phyloP scores from a whole-genome alignment of 1,140 invertebrate genomes.

The Babylonia areolata region DNA sequence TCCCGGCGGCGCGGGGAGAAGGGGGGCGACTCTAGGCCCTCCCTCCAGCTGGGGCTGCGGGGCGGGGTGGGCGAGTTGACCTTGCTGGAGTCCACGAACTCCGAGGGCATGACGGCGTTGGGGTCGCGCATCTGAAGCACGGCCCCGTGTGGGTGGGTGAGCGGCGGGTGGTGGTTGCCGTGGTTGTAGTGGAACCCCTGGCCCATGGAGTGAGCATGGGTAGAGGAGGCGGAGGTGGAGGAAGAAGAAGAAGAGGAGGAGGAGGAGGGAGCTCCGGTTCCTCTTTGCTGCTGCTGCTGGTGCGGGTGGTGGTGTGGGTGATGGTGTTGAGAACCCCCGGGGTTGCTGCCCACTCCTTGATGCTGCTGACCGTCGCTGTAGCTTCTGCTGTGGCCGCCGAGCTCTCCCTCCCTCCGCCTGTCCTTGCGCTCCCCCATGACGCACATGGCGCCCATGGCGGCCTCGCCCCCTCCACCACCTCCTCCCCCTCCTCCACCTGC shows the following conservation, averaged over 20 bases:
- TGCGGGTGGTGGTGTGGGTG: too few relatives aligned
- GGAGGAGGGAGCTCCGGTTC: neutral
- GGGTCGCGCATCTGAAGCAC: constrained; percentile 29
- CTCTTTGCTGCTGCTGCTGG: neutral
- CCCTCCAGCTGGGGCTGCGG: constrained; percentile 70
- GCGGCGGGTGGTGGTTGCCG: constrained; percentile 55
- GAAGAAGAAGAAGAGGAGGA: neutral
- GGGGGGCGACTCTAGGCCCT: constrained; percentile 69
- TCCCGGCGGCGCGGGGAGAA: constrained; percentile 69
- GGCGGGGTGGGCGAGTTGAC: constrained; percentile 67
- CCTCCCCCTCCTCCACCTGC: neutral
- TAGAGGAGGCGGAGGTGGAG: neutral
- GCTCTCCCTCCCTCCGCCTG: neutral
- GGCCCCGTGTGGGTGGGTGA: constrained; percentile 45
- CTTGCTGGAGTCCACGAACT: constrained; percentile 42
- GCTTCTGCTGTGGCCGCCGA: neutral
- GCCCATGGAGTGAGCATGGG: neutral
- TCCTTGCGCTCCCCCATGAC: neutral
- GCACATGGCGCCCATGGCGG: neutral
- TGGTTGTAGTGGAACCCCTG: constrained; percentile 1
- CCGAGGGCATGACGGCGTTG: constrained; percentile 18
- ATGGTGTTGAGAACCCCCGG: too few relatives aligned
- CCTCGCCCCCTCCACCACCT: constrained; percentile 2
- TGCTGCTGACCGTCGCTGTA: neutral
- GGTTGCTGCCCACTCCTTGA: neutral